These are phyloP conservation scores for Strix uralensis DNA, from an alignment of 2,113 vertebrate species.

Conservation along the genomic window DNA sequence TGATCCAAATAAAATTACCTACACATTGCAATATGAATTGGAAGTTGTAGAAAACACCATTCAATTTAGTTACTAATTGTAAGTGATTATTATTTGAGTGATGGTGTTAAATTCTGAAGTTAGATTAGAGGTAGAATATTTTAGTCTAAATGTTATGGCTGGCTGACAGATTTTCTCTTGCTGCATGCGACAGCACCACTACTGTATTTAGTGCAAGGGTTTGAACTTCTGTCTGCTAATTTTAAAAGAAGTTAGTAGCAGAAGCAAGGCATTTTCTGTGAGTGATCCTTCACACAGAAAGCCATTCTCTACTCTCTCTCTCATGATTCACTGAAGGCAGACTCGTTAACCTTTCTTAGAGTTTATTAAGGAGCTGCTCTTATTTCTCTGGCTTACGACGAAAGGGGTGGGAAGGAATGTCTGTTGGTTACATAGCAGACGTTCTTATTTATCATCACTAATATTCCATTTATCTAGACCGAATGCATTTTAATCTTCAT, in stretches of 20 bases:
- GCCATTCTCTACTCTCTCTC: not conserved
- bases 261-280: not conserved
- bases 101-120: conserved; percentile 24
- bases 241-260: not conserved
- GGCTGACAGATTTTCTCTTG: not conserved
- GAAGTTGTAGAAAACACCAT: conserved; percentile 42
- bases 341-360: conserved; percentile 17
- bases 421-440: not conserved
- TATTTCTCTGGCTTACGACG: conserved; percentile 30
- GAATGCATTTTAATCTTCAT: not conserved
- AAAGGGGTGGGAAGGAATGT: not conserved
- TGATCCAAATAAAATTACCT: conserved; percentile 49
- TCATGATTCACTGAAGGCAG: conserved; percentile 10
- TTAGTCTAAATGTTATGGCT: not conserved
- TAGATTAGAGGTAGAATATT: conserved; percentile 26
- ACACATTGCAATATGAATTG: conserved; percentile 41
- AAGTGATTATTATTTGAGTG: conserved; percentile 30
- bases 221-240: not conserved
- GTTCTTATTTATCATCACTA: not conserved
- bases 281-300: conserved; percentile 10
- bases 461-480: not conserved
- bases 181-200: not conserved
- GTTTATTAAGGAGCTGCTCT: conserved; percentile 14
- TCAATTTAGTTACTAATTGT: conserved; percentile 47
- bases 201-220: not conserved